Base-by-base conservation (phyloP, 2,113 vertebrate genomes). In the Hemiprocne comata region DNA sequence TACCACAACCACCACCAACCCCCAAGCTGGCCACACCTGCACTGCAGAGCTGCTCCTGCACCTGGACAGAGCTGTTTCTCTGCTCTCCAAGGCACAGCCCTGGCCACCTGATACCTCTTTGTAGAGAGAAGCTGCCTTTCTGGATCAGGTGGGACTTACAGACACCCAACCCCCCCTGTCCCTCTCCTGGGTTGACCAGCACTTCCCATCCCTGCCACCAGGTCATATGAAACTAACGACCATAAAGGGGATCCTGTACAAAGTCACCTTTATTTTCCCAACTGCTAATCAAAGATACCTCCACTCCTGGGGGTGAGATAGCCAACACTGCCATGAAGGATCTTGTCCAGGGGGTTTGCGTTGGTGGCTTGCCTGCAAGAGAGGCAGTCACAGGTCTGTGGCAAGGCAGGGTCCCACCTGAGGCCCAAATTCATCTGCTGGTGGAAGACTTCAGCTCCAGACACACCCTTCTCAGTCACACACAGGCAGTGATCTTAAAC, bases 311-410 rank as follows among this genome's bases (percentile, higher is more conserved):
- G 98, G 64, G 99, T 99, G 91, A 99, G 97, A 96, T 98, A 98
- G 42, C 99, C 99, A 93, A 99, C 99, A 67, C 98, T 98, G 93
- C 99, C 99, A 38, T 98, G 99, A 60, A 99, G 98, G 96, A 99
- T 99, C 93, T 99, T 99, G 97, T 99, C 99, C 55, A 99, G 98
- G 19, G 98, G 98, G 94, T 98, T 99, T 58, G 99, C 99, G 33
- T 99, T 99, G 87, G 99, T 99, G 85, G 99, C 99, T 94, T 99
- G 98, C 98, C 99, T 99, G 90, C 36, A 97, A 97, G 83, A 97
- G 66, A 98, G 69, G 85, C 36, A 10, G 69, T 38, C 58, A 79
- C 15, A 69, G 58, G 76, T 55, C 64, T 90, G 89, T 54, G 86
- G 58, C 8, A 36, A 81, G 67, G 34, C 93, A 83, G 34, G 29